Conservation (phyloP, 2,888 invertebrate genomes). For the Dryococelus australis region DNA sequence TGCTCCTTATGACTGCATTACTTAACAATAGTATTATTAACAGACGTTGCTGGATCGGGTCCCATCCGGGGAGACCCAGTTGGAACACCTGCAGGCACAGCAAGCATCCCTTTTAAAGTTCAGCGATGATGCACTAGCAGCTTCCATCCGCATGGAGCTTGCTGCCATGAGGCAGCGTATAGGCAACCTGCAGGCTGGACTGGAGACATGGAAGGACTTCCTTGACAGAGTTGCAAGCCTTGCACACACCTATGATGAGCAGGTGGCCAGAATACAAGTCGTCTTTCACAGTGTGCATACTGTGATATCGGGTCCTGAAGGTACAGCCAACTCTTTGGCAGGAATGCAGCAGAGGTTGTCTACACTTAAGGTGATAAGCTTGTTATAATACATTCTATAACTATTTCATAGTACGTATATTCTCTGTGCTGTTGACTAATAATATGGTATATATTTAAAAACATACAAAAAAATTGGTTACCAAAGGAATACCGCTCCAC, state of each 20-base stretch:
- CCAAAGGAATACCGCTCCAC: too few species aligned
- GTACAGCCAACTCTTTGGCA: conserved; percentile 63
- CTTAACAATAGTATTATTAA: not conserved
- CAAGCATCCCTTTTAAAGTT: conserved; percentile 72
- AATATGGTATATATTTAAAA: too few species aligned
- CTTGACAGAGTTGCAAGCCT: conserved; percentile 71
- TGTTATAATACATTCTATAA: not conserved
- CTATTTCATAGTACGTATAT: not conserved
- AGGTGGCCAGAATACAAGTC: conserved; percentile 66
- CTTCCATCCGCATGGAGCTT: conserved; percentile 83
- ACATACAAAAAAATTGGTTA: too few species aligned
- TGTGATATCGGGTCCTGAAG: conserved; percentile 59
- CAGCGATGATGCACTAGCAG: conserved; percentile 79
- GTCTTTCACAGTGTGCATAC: conserved; percentile 71
- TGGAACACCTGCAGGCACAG: conserved; percentile 68
- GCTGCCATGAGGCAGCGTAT: conserved; percentile 78
- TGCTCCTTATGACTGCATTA: too few species aligned
- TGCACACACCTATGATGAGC: conserved; percentile 69
- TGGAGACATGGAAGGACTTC: conserved; percentile 78
- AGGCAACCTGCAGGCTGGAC: conserved; percentile 79
- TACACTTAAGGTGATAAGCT: conserved; percentile 56
- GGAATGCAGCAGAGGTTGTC: conserved; percentile 71
- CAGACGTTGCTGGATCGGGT: conserved; percentile 68
- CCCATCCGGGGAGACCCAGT: conserved; percentile 72
- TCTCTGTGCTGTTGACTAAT: too few species aligned